Evolutionary conservation across 2,113 vertebrate species (phyloP).

Genomic region (Pomatorhinus ruficollis): DNA sequence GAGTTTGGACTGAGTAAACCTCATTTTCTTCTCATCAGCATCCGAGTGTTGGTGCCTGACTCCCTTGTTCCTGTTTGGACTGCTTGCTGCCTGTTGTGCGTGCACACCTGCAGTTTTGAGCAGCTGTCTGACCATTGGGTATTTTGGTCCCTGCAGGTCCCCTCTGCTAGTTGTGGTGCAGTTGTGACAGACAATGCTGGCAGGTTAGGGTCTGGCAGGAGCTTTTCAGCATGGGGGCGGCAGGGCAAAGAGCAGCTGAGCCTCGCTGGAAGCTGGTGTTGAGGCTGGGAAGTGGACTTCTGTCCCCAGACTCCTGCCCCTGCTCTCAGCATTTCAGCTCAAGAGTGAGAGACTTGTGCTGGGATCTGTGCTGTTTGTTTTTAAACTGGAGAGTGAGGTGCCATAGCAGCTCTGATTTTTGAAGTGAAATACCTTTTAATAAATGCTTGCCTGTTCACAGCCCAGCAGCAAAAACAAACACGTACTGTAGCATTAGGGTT

Average conservation of each 20-base stretch:
- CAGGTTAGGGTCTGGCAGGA: neutral
- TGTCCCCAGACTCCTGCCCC: neutral
- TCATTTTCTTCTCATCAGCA: neutral
- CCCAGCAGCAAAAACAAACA: neutral
- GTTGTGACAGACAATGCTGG: neutral
- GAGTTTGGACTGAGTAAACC: neutral
- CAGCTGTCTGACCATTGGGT: neutral
- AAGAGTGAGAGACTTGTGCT: neutral
- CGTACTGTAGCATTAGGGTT: neutral
- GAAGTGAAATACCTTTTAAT: neutral
- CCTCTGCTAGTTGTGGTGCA: neutral
- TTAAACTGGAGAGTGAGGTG: neutral
- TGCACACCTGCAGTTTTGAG: neutral
- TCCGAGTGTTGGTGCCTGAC: accelerated
- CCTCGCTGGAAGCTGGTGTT: neutral
- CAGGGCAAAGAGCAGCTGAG: neutral
- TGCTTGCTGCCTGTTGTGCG: neutral
- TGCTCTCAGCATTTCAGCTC: neutral
- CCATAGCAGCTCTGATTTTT: neutral
- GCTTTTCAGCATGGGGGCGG: neutral
- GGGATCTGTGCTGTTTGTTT: neutral
- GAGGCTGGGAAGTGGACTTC: neutral
- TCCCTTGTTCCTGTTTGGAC: neutral
- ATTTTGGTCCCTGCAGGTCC: neutral
- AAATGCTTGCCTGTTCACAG: slow-evolving; percentile 5